Percentiles rank a stretch among this genome's conserved stretches.
These are phyloP conservation scores for Tangara arthus DNA, from an alignment of 2,797 vertebrate genomes.

Conservation along the genomic window DNA sequence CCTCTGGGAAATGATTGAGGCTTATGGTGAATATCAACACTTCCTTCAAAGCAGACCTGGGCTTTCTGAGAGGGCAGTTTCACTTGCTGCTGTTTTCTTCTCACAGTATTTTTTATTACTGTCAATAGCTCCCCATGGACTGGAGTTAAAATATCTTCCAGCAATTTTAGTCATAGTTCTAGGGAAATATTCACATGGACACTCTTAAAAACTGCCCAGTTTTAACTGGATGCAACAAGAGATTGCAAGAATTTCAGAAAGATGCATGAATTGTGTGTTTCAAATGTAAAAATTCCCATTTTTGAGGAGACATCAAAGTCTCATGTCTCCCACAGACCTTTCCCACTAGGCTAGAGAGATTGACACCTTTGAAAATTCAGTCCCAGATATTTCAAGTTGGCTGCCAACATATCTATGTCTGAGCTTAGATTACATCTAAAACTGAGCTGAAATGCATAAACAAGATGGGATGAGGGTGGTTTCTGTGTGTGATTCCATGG, in stretches of 20 bases:
- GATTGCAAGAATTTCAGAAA: not conserved
- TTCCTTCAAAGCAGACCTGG: slow-evolving; percentile 65
- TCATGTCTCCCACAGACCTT: not conserved
- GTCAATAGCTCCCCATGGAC: slow-evolving; percentile 37
- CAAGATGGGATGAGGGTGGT: not conserved
- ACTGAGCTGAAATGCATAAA: not conserved
- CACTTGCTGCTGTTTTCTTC: slow-evolving; percentile 68
- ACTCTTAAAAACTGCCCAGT: not conserved
- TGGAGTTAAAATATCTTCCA: slow-evolving; percentile 11
- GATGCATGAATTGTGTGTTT: not conserved
- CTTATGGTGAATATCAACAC: slow-evolving; percentile 65
- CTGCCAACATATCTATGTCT: not conserved
- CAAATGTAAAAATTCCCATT: not conserved
- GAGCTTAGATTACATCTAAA: not conserved
- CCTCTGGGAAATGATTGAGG: slow-evolving; percentile 48
- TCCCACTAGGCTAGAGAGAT: not conserved
- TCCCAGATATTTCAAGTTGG: not conserved
- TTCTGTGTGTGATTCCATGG: not conserved
- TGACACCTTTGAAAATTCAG: slow-evolving; percentile 15
- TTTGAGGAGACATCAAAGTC: not conserved
- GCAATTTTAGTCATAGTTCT: slow-evolving; percentile 15
- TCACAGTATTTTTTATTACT: slow-evolving; percentile 58
- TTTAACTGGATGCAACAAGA: not conserved
- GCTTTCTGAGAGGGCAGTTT: slow-evolving; percentile 56
- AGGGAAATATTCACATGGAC: not conserved